A percentile compares a stretch with the other conserved stretches of the same genome.
phyloP scores from a whole-genome alignment of 2,113 vertebrate species.

The Tringa solitaria region DNA sequence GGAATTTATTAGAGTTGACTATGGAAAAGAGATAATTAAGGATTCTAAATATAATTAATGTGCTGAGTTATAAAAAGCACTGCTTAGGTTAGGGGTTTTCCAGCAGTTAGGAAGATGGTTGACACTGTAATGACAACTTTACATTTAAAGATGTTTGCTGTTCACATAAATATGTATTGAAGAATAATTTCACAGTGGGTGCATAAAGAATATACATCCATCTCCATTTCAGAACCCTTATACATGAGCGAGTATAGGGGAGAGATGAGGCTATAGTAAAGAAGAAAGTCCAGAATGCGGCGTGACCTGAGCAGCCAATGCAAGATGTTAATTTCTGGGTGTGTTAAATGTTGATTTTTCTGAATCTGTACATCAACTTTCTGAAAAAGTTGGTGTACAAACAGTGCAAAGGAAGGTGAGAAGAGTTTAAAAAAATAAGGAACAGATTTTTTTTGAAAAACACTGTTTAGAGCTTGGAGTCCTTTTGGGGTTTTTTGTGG shows the following conservation, averaged over 20 bases:
- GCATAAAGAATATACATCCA: neutral
- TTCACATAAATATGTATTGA: slow-evolving; percentile 55
- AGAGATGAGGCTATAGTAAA: neutral
- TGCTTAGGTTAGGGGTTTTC: slow-evolving; percentile 55
- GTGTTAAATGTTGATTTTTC: neutral
- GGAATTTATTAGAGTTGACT: slow-evolving; percentile 43
- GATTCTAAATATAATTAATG: slow-evolving; percentile 63
- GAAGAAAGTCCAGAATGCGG: neutral
- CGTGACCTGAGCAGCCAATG: neutral
- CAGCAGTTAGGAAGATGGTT: slow-evolving; percentile 30
- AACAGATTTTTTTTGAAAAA: neutral
- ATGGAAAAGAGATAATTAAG: slow-evolving; percentile 56
- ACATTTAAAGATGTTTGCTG: slow-evolving; percentile 30
- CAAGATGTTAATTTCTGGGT: neutral
- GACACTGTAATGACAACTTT: slow-evolving; percentile 30
- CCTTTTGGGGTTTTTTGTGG: neutral
- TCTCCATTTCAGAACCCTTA: neutral
- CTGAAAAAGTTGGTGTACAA: neutral
- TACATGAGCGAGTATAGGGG: neutral
- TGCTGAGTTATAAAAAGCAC: slow-evolving; percentile 54
- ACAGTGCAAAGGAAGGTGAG: neutral
- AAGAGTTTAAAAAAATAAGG: neutral
- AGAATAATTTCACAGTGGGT: neutral
- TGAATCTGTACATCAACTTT: neutral
- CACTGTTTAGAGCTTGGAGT: neutral